These are phyloP conservation scores for Beroe forskalii DNA, from an alignment of 37 sponge, comb jelly and placozoan species.

Conservation along the genomic window DNA sequence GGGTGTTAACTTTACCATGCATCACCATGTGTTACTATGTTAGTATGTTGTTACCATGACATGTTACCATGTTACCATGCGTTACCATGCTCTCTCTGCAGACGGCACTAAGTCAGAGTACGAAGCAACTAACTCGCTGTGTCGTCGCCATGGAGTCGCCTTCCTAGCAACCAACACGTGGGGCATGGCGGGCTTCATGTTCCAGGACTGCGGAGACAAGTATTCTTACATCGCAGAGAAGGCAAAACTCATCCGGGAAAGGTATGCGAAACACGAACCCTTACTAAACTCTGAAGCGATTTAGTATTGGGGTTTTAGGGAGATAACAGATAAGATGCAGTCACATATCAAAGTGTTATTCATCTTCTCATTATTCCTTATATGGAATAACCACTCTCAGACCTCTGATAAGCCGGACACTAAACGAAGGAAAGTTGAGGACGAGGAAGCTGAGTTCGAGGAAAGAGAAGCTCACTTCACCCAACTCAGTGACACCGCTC, in stretches of 20 bases:
- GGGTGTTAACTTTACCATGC: too few relatives aligned
- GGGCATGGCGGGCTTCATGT: slow-evolving; percentile 93
- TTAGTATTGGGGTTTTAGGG: too few relatives aligned
- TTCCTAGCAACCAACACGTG: slow-evolving; percentile 89
- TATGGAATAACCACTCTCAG: not conserved
- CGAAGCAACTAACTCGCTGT: slow-evolving; percentile 73
- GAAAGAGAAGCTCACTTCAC: slow-evolving; percentile 14
- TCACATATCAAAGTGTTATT: too few relatives aligned
- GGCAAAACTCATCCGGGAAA: not conserved
- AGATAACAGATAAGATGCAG: too few relatives aligned
- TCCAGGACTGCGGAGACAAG: slow-evolving; percentile 70
- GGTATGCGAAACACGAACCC: too few relatives aligned
- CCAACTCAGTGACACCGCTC: not conserved
- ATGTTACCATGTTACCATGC: too few relatives aligned
- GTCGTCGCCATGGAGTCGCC: slow-evolving; percentile 71
- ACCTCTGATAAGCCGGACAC: slow-evolving; percentile 31
- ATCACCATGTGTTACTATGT: too few relatives aligned
- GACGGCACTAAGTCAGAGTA: slow-evolving; percentile 48
- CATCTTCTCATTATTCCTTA: not conserved
- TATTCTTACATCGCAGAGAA: slow-evolving; percentile 55
- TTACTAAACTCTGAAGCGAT: too few relatives aligned
- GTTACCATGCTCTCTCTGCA: too few relatives aligned
- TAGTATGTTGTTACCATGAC: too few relatives aligned
- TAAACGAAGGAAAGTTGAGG: slow-evolving; percentile 39
- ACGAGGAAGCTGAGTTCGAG: slow-evolving; percentile 30